Percentiles rank a stretch among this genome's conserved stretches.
Evolutionary conservation across 2,797 vertebrate species (phyloP).

Genomic region (Chelon labrosus): DNA sequence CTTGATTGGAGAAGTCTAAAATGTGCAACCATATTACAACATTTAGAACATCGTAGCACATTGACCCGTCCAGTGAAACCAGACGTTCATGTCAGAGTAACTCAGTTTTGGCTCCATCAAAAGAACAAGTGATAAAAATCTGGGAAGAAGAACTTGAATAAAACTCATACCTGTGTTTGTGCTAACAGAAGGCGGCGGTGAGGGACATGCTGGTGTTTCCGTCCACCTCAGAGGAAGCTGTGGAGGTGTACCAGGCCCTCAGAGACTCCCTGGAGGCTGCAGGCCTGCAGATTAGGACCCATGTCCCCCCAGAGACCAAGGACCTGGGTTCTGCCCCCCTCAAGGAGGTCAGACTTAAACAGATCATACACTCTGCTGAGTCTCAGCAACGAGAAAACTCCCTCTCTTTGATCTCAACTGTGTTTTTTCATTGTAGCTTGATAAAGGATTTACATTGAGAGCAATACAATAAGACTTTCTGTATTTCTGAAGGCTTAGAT

Average conservation of each 20-base stretch:
- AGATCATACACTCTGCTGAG: too few relatives aligned
- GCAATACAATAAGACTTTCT: too few relatives aligned
- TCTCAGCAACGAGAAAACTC: too few relatives aligned
- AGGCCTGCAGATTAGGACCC: slow-evolving; percentile 69
- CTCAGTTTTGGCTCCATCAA: too few relatives aligned
- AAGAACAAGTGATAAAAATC: too few relatives aligned
- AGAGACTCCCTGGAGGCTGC: slow-evolving; percentile 66
- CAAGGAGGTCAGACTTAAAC: slow-evolving; percentile 79
- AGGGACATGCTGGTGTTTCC: slow-evolving; percentile 63
- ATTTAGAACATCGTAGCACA: not conserved
- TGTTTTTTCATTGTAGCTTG: too few relatives aligned
- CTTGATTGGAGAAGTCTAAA: not conserved
- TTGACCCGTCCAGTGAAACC: not conserved
- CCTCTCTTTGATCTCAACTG: too few relatives aligned
- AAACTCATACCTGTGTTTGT: not conserved
- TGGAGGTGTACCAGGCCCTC: slow-evolving; percentile 78
- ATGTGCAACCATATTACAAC: too few relatives aligned
- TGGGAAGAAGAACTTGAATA: too few relatives aligned
- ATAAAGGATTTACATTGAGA: too few relatives aligned
- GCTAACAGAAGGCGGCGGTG: slow-evolving; percentile 49
- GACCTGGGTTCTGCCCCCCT: slow-evolving; percentile 83
- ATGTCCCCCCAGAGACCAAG: slow-evolving; percentile 61
- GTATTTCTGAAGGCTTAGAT: too few relatives aligned
- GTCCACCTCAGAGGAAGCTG: slow-evolving; percentile 82
- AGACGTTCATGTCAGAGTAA: too few relatives aligned